Conservation (phyloP, 2,888 invertebrate species). For the Oscheius sp. region DNA sequence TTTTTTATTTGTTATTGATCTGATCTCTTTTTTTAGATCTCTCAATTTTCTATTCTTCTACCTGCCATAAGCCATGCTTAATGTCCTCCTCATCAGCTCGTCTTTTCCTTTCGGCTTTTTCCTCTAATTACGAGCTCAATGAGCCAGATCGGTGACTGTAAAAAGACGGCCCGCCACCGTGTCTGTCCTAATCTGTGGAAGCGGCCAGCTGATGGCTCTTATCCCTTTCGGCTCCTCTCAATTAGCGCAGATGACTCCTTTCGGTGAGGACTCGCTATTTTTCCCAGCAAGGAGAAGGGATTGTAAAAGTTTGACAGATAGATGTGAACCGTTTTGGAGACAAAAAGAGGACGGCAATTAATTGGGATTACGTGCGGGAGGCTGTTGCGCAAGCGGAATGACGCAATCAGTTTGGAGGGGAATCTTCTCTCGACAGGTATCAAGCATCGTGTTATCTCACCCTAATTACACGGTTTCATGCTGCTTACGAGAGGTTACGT, state of each 20-base stretch:
- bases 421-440: background rate
- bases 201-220: conserved; percentile 19
- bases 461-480: too few species aligned
- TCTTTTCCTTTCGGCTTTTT: conserved; percentile 4
- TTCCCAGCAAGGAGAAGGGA: background rate
- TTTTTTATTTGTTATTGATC: too few species aligned
- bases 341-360: background rate
- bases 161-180: background rate
- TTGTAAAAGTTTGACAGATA: background rate
- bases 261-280: conserved; percentile 1
- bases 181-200: conserved; percentile 17
- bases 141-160: conserved; percentile 25
- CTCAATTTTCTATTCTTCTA: too few species aligned
- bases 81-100: background rate
- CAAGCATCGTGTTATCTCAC: background rate
- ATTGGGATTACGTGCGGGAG: background rate
- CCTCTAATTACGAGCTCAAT: background rate
- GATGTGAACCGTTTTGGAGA: too few species aligned
- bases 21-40: too few species aligned
- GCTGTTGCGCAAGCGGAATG: background rate
- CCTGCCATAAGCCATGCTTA: too few species aligned
- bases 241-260: conserved; percentile 16
- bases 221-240: conserved; percentile 16
- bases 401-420: background rate
- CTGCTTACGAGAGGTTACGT: too few species aligned